phyloP scores from a whole-genome alignment of 2,797 vertebrate species.

The Hapalemur alaotrensis region DNA sequence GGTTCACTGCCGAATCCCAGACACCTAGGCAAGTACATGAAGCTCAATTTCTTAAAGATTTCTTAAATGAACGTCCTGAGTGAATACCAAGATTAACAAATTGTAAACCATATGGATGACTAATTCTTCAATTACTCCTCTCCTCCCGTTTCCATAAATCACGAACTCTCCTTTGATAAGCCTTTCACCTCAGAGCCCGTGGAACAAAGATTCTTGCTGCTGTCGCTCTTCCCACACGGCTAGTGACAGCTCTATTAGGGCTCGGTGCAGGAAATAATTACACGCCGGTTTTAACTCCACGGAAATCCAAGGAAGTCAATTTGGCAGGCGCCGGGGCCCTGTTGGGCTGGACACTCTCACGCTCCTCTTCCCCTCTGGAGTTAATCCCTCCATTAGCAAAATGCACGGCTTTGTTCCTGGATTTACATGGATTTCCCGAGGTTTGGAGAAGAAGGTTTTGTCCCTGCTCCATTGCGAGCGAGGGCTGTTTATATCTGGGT shows the following conservation, averaged over 20 bases:
- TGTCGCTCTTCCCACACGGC: rapidly evolving
- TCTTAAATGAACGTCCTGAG: rapidly evolving
- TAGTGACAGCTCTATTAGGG: background rate
- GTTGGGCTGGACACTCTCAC: rapidly evolving
- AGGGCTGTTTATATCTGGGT: background rate
- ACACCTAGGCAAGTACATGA: background rate
- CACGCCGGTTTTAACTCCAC: too few species aligned
- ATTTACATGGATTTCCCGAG: background rate
- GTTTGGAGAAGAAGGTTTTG: background rate
- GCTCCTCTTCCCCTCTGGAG: background rate
- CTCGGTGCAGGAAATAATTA: background rate
- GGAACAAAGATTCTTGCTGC: background rate
- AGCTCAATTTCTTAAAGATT: background rate
- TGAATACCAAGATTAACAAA: background rate
- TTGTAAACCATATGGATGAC: background rate
- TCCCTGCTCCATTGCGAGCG: background rate
- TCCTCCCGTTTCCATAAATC: background rate
- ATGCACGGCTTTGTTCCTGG: rapidly evolving
- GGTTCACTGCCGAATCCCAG: background rate
- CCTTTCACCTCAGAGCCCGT: too few species aligned
- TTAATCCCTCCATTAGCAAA: background rate
- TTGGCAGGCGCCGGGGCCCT: rapidly evolving
- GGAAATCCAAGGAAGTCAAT: background rate
- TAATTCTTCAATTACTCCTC: too few species aligned
- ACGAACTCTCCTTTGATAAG: background rate